Percentiles rank a stretch among this genome's conserved stretches.
These are phyloP conservation scores for Taenaris catops DNA, from an alignment of 2,888 invertebrate genomes.

Conservation along the genomic window DNA sequence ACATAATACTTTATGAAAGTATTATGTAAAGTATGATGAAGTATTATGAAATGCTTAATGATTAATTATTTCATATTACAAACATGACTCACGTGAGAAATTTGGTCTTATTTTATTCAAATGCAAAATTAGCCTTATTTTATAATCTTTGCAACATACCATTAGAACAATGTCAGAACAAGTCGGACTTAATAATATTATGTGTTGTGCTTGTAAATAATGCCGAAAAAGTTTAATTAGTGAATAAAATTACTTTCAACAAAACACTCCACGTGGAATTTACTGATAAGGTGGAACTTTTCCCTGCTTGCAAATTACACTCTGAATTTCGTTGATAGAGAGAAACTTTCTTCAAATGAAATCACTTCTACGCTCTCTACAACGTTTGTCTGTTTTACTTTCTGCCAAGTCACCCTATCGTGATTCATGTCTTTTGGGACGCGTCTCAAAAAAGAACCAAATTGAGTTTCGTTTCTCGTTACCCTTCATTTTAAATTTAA, in stretches of 20 bases:
- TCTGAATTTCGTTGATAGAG: conserved; percentile 71
- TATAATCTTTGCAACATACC: too few species aligned
- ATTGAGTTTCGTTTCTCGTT: conserved; percentile 30
- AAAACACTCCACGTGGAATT: conserved; percentile 75
- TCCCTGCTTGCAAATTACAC: conserved; percentile 70
- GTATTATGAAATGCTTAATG: too few species aligned
- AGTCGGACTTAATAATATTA: too few species aligned
- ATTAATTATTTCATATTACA: too few species aligned
- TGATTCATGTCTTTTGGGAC: conserved; percentile 39
- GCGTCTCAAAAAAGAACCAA: conserved; percentile 33
- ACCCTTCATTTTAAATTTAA: conserved; percentile 30
- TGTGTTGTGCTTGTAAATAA: conserved; percentile 18
- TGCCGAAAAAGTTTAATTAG: conserved; percentile 25
- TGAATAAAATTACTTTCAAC: conserved; percentile 62
- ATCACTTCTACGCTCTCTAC: conserved; percentile 61
- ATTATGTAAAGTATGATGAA: too few species aligned
- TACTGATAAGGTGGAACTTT: conserved; percentile 72
- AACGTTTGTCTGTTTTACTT: conserved; percentile 56
- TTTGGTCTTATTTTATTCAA: too few species aligned
- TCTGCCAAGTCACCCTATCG: conserved; percentile 45
- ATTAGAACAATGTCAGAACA: too few species aligned
- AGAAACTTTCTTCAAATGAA: conserved; percentile 70
- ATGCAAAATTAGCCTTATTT: too few species aligned
- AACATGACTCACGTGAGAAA: too few species aligned
- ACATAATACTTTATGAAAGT: too few species aligned